Evolutionary conservation across 2,113 vertebrate genomes (phyloP), one percentile per base, ranked within the genome.

Genomic region (Ceuthmochares aereus): DNA sequence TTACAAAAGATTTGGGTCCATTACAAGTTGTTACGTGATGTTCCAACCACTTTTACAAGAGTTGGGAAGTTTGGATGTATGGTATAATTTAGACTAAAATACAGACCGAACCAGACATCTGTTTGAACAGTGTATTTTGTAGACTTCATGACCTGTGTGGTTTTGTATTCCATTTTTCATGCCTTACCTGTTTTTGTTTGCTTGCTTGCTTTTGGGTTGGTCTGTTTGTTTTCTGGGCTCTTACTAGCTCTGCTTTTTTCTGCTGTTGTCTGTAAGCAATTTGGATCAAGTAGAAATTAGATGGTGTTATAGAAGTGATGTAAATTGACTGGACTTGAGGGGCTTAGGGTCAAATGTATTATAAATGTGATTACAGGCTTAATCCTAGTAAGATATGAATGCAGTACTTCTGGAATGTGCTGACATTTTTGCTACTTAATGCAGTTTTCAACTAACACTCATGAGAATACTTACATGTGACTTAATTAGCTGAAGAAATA

Each of bases 401-500:
- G 4, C 22, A 56, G 5, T 52, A 7, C 49, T 62, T 89, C 93
- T 92, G 54, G 81, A 75, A 70, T 20, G 6, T 85, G 74, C 76
- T 62, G 56, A 69, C 4, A 9, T 73, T 89, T 90, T 82, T 76
- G 54, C 54, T 79, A 52, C 43, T 76, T 81, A 79, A 56, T 40
- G 20, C 40, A 47, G 34, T 60, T 83, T 89, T 78, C 77, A 51
- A 22, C 58, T 78, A 40, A 36, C 20, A 43, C 45, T 34, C 68
- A 30, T 9, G 27, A 59, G 27, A 87, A 78, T 92, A 70, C 9
- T 69, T 89, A 10, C 5, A 42, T 27, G 19, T 54, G 59, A 81
- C 52, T 92, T 87, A 74, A 88, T 88, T 86, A 92, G 37, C 37
- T 79, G 43, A 73, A 94, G 54, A 90, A 95, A 78, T 54, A 34